Evolutionary conservation across 2,113 vertebrate genomes (phyloP).

Genomic region (Thamnaconus septentrionalis): DNA sequence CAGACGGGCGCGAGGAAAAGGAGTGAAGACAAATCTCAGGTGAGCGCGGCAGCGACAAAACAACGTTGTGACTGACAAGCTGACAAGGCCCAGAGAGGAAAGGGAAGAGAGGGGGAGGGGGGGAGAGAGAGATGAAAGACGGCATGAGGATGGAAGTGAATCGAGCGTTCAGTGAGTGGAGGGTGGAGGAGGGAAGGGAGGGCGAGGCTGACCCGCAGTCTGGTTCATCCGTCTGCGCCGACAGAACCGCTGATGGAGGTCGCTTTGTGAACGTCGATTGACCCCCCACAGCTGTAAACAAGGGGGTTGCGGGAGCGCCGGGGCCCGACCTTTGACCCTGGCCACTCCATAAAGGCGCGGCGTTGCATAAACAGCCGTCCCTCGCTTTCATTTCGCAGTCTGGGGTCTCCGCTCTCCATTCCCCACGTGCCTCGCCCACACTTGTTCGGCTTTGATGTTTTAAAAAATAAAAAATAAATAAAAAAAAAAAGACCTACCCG

Average conservation of each 20-base stretch:
- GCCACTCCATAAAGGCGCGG: background rate
- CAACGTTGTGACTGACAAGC: slow-evolving; percentile 53
- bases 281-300: slow-evolving; percentile 40
- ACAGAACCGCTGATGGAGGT: slow-evolving; percentile 41
- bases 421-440: slow-evolving; percentile 32
- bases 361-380: background rate
- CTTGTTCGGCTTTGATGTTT: slow-evolving; percentile 44
- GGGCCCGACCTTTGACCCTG: slow-evolving; percentile 33
- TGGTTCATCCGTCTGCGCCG: slow-evolving; percentile 19
- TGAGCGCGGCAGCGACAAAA: slow-evolving; percentile 47
- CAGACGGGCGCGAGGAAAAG: background rate
- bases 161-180: background rate
- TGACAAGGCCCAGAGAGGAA: slow-evolving; percentile 52
- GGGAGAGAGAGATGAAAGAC: too few relatives aligned
- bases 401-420: slow-evolving; percentile 4
- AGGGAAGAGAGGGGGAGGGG: slow-evolving; percentile 1
- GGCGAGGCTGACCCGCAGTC: slow-evolving; percentile 23
- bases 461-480: slow-evolving; percentile 17
- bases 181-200: slow-evolving; percentile 2
- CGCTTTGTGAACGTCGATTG: slow-evolving; percentile 46
- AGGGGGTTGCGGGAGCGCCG: background rate
- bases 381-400: background rate
- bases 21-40: slow-evolving; percentile 16
- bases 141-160: slow-evolving; percentile 23
- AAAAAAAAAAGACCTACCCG: too few relatives aligned